Conservation (phyloP, 2,888 invertebrate genomes). For the Oegoconia quadripuncta region DNA sequence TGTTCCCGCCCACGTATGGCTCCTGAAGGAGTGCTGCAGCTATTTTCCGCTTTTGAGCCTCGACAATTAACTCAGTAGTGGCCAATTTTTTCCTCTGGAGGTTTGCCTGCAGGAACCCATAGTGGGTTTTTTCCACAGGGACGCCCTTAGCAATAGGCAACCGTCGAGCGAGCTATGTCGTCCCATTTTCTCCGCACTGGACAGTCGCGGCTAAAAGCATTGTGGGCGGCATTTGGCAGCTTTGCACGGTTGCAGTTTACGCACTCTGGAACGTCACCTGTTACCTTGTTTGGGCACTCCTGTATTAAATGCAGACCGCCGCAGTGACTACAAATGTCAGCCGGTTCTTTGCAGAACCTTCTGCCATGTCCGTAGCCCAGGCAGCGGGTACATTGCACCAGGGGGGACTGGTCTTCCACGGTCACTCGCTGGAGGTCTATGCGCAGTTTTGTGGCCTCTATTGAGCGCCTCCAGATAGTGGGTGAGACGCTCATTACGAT, state of each 20-base stretch:
- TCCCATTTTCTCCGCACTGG: conserved; percentile 12
- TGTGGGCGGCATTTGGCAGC: conserved; percentile 1
- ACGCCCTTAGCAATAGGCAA: no score
- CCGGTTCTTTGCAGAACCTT: not conserved
- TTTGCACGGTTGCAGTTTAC: not conserved
- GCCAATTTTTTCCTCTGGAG: conserved; percentile 10
- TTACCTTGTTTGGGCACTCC: not conserved
- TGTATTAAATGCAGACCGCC: not conserved
- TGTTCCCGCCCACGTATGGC: no score
- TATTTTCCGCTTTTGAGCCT: not conserved
- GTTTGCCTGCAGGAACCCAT: conserved; percentile 7
- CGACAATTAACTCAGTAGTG: conserved; percentile 2
- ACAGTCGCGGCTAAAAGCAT: conserved; percentile 15
- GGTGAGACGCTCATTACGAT: no score
- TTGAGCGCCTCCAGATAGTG: no score
- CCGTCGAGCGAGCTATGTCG: conserved; percentile 10
- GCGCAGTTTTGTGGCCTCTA: no score
- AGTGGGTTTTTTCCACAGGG: no score
- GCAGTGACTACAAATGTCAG: not conserved
- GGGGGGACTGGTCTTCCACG: no score
- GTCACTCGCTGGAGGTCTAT: no score
- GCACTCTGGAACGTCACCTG: not conserved
- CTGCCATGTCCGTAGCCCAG: no score
- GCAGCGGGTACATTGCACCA: no score
- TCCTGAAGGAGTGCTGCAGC: conserved; percentile 13